Evolutionary conservation across 2,797 vertebrate genomes (phyloP).

Genomic region (Spinus pinus): DNA sequence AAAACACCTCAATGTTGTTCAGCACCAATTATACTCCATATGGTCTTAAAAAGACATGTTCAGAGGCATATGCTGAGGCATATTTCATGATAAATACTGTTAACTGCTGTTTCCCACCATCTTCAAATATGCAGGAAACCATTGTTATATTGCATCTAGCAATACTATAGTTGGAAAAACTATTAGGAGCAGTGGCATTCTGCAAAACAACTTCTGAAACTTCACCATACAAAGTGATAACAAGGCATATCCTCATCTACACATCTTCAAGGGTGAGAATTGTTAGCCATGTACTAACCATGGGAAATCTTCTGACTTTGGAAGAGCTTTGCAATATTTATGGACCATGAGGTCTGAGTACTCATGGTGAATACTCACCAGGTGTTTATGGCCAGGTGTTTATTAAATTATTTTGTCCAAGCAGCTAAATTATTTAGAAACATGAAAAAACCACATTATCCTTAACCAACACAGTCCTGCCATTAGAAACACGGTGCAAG

Average conservation of each 20-base stretch:
- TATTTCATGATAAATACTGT: slow-evolving; percentile 61
- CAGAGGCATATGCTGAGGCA: slow-evolving; percentile 63
- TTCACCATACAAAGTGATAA: background rate
- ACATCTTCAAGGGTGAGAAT: background rate
- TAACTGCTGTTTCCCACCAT: slow-evolving; percentile 47
- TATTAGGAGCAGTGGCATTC: background rate
- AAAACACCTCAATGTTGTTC: slow-evolving; percentile 59
- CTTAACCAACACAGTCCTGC: background rate
- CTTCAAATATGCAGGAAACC: slow-evolving; percentile 28
- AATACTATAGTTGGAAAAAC: background rate
- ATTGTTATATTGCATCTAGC: slow-evolving; percentile 45
- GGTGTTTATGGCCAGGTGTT: background rate
- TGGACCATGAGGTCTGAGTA: background rate
- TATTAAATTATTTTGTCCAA: background rate
- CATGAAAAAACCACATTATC: background rate
- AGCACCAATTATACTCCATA: slow-evolving; percentile 58
- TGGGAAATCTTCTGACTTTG: background rate
- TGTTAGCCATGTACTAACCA: background rate
- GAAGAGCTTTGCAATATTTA: background rate
- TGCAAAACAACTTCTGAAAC: background rate
- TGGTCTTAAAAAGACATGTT: slow-evolving; percentile 48
- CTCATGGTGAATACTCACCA: background rate
- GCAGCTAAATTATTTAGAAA: background rate
- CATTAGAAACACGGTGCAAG: background rate
- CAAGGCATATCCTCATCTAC: background rate